Evolutionary conservation across 2,888 invertebrate genomes (phyloP).

Genomic region (Heliconius charithonia): DNA sequence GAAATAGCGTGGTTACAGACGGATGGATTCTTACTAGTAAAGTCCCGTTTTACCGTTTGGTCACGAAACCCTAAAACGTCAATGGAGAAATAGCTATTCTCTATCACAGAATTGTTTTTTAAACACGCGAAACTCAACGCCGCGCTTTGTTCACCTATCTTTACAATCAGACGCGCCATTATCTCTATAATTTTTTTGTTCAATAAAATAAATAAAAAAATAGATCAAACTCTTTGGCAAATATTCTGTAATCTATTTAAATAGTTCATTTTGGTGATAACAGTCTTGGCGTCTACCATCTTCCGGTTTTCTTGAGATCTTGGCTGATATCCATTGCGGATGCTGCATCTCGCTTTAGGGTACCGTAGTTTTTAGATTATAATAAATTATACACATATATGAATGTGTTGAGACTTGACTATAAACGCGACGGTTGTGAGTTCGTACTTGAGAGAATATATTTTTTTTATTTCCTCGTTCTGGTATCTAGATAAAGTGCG

Average conservation of each 20-base stretch:
- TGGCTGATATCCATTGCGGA: slow-evolving; percentile 26
- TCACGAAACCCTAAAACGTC: too few species aligned
- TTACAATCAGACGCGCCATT: neutral
- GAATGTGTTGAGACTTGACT: neutral
- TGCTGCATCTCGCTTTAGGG: slow-evolving; percentile 16
- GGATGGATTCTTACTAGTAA: too few species aligned
- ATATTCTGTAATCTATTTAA: slow-evolving; percentile 14
- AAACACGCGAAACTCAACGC: neutral
- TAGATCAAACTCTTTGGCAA: slow-evolving; percentile 7
- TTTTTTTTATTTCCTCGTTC: too few species aligned
- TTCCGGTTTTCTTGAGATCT: slow-evolving; percentile 17
- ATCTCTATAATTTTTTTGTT: neutral
- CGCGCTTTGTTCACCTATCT: neutral
- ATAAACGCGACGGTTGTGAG: neutral
- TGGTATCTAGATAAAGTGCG: neutral
- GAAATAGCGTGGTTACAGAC: too few species aligned
- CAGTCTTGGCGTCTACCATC: slow-evolving; percentile 18
- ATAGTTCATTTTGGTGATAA: slow-evolving; percentile 11
- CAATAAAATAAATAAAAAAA: neutral
- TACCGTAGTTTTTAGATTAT: neutral
- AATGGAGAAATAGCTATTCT: too few species aligned
- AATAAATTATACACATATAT: neutral
- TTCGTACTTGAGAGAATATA: neutral
- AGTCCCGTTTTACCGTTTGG: too few species aligned
- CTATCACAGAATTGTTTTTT: too few species aligned